Percentiles rank a stretch among this genome's conserved stretches.
Conservation (phyloP, 1,140 invertebrate species). For the Drosophila busckii region DNA sequence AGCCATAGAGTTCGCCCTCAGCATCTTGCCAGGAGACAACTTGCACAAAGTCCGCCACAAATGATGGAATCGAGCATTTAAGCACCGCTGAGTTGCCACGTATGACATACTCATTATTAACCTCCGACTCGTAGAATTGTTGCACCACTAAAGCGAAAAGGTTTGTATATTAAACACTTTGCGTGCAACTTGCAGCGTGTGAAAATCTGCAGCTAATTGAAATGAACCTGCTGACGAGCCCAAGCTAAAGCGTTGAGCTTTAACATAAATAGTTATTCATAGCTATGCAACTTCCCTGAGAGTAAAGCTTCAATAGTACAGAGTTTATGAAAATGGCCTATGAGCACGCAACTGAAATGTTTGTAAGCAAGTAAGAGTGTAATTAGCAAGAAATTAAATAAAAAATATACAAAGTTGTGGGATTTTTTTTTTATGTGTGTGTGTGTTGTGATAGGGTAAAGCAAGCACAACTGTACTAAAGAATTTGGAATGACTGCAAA, state of each 20-base stretch:
- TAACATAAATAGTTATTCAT: constrained; percentile 30
- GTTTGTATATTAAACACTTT: constrained; percentile 22
- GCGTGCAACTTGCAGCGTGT: constrained; percentile 57
- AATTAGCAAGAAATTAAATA: constrained; percentile 38
- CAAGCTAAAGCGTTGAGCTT: constrained; percentile 38
- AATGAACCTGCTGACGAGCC: constrained; percentile 30
- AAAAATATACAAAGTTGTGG: constrained; percentile 11
- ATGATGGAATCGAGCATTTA: constrained; percentile 85
- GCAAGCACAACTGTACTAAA: constrained; percentile 28
- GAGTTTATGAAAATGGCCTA: constrained; percentile 51
- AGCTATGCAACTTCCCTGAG: constrained; percentile 43
- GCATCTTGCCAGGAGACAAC: constrained; percentile 83
- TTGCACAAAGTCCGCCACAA: constrained; percentile 85
- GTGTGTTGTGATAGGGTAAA: no score
- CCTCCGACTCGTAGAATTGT: constrained; percentile 89
- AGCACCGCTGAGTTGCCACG: constrained; percentile 84
- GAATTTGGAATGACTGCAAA: constrained; percentile 7
- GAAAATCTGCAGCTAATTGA: constrained; percentile 62
- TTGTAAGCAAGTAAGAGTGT: constrained; percentile 26
- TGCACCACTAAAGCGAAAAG: constrained; percentile 82
- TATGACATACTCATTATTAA: constrained; percentile 87
- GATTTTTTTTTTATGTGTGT: constrained; percentile 12
- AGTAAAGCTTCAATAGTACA: constrained; percentile 31
- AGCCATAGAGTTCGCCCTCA: constrained; percentile 80
- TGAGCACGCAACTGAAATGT: constrained; percentile 47